Percentiles rank a stretch among this genome's conserved stretches.
Evolutionary conservation across 2,888 invertebrate species (phyloP).

Genomic region (Laspeyria flexula): DNA sequence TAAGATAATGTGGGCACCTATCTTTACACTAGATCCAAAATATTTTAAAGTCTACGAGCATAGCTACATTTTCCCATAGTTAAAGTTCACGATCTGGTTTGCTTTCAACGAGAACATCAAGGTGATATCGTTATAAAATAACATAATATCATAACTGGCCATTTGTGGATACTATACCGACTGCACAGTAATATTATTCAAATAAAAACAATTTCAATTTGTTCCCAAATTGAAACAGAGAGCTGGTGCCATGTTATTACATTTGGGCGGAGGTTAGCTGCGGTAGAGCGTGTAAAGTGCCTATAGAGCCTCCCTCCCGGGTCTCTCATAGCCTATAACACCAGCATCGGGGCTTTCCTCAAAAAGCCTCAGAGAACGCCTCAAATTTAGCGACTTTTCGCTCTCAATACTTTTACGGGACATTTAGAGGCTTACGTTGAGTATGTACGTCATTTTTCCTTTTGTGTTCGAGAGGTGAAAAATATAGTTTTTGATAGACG

Average conservation of each 20-base stretch:
- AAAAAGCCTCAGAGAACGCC: constrained; percentile 82
- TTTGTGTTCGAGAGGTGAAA: constrained; percentile 52
- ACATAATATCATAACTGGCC: constrained; percentile 59
- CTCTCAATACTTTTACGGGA: constrained; percentile 81
- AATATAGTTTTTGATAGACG: constrained; percentile 67
- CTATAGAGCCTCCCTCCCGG: constrained; percentile 81
- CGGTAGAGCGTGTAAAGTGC: constrained; percentile 84
- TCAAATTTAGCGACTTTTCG: constrained; percentile 84
- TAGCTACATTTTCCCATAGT: constrained; percentile 5
- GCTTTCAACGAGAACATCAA: constrained; percentile 31
- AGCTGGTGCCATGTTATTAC: constrained; percentile 83
- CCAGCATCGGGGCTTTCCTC: constrained; percentile 79
- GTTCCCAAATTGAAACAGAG: constrained; percentile 86
- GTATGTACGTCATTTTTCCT: constrained; percentile 67
- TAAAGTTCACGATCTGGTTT: constrained; percentile 29
- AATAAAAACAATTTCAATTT: constrained; percentile 87
- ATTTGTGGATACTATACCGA: constrained; percentile 47
- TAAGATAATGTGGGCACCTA: too few species aligned
- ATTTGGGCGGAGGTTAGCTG: constrained; percentile 83
- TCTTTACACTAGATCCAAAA: too few species aligned
- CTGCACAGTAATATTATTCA: constrained; percentile 80
- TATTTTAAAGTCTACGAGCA: background rate
- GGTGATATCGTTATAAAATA: constrained; percentile 39
- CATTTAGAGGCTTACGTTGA: constrained; percentile 69
- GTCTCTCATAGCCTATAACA: constrained; percentile 83